Evolutionary conservation across 2,888 invertebrate genomes (phyloP).

Genomic region (Microctonus aethiopoides): DNA sequence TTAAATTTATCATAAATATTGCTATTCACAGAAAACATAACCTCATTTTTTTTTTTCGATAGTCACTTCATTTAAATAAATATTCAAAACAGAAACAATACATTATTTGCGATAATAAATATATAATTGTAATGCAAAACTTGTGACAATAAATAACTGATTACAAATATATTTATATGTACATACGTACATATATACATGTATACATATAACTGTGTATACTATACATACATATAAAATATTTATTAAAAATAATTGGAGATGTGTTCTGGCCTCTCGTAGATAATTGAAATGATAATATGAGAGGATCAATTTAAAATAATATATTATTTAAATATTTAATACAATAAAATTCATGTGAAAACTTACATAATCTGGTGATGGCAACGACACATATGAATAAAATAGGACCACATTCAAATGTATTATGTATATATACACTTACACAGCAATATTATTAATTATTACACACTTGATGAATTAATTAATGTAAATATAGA

Average conservation of each 20-base stretch:
- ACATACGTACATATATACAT: not conserved
- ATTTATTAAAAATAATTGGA: too few relatives aligned
- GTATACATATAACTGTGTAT: not conserved
- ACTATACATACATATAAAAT: too few relatives aligned
- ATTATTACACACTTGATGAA: too few relatives aligned
- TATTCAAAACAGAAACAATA: not conserved
- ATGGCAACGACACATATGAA: constrained; percentile 62
- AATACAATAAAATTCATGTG: not conserved
- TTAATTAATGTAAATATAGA: not conserved
- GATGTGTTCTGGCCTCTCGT: too few relatives aligned
- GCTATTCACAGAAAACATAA: too few relatives aligned
- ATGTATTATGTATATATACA: constrained; percentile 55
- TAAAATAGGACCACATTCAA: constrained; percentile 61
- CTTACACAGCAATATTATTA: not conserved
- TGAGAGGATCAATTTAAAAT: too few relatives aligned
- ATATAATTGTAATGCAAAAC: not conserved
- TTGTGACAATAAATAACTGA: not conserved
- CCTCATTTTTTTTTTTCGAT: too few relatives aligned
- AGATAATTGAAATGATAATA: too few relatives aligned
- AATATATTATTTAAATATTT: too few relatives aligned
- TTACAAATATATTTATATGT: not conserved
- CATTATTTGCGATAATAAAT: not conserved
- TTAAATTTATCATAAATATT: too few relatives aligned
- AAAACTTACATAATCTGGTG: constrained; percentile 10
- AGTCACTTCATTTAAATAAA: too few relatives aligned